Evolutionary conservation across 2,888 invertebrate genomes (phyloP).

Genomic region (Zaprionus bogoriensis): DNA sequence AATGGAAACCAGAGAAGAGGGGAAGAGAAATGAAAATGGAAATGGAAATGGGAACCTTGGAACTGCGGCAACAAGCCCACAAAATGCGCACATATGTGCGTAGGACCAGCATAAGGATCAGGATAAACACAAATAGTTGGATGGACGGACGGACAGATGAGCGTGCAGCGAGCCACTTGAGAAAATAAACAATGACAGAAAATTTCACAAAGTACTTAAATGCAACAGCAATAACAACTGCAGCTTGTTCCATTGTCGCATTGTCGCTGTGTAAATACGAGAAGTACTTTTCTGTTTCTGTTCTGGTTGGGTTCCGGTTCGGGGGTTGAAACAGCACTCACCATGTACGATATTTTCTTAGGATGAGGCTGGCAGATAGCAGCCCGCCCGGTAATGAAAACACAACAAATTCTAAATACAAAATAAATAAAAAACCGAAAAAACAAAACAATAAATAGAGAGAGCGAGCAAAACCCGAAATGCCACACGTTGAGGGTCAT

Average conservation of each 20-base stretch:
- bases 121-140: conserved; percentile 55
- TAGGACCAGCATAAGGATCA: conserved; percentile 38
- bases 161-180: conserved; percentile 43
- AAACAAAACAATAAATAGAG: conserved; percentile 23
- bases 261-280: conserved; percentile 37
- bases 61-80: conserved; percentile 41
- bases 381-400: conserved; percentile 60
- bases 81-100: conserved; percentile 46
- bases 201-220: conserved; percentile 73
- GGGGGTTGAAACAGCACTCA: conserved; percentile 38
- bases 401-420: conserved; percentile 66
- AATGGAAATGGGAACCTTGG: background rate
- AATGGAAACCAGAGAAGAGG: conserved; percentile 25
- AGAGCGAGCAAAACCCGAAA: conserved; percentile 38
- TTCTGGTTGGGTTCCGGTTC: conserved; percentile 31
- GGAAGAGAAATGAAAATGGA: background rate
- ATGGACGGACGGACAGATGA: conserved; percentile 9
- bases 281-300: conserved; percentile 33
- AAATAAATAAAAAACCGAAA: conserved; percentile 62
- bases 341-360: conserved; percentile 47
- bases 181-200: conserved; percentile 75
- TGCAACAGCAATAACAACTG: conserved; percentile 58
- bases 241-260: conserved; percentile 58
- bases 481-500: conserved; percentile 44
- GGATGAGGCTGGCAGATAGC: conserved; percentile 46